These are phyloP conservation scores for Lamellibrachia satsuma DNA, from an alignment of 2,888 invertebrate genomes.

Conservation along the genomic window DNA sequence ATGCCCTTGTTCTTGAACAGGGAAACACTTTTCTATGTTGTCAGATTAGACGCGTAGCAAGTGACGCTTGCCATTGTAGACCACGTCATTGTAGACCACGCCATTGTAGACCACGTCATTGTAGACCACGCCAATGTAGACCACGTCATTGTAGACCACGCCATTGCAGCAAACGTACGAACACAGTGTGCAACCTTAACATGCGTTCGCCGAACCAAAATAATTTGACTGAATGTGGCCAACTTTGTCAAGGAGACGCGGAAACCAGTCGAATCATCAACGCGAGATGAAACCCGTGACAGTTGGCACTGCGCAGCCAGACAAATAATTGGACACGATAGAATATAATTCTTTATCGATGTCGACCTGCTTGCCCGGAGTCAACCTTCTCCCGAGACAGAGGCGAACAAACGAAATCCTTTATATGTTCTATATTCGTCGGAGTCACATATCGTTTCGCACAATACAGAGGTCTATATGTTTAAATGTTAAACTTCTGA, in stretches of 20 bases:
- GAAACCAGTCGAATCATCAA: background rate
- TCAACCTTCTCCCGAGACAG: no score
- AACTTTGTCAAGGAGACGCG: background rate
- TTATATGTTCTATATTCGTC: no score
- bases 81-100: background rate
- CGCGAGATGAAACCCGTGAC: background rate
- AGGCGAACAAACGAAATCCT: no score
- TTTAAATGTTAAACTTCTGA: no score
- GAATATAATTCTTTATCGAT: background rate
- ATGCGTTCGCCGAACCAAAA: background rate
- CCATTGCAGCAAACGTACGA: background rate
- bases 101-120: background rate
- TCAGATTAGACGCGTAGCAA: background rate
- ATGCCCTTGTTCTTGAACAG: background rate
- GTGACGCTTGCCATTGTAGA: background rate
- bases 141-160: no score
- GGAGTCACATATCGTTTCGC: no score
- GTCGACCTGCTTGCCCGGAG: background rate
- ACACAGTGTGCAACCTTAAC: background rate
- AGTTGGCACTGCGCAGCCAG: background rate
- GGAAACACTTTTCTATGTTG: background rate
- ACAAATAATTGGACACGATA: background rate
- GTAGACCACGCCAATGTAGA: no score
- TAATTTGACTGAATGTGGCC: background rate
- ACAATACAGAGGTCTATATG: no score